A percentile compares a stretch with the other conserved stretches of the same genome.
These are phyloP conservation scores for Sardina pilchardus DNA, from an alignment of 2,113 vertebrate species.

Conservation along the genomic window DNA sequence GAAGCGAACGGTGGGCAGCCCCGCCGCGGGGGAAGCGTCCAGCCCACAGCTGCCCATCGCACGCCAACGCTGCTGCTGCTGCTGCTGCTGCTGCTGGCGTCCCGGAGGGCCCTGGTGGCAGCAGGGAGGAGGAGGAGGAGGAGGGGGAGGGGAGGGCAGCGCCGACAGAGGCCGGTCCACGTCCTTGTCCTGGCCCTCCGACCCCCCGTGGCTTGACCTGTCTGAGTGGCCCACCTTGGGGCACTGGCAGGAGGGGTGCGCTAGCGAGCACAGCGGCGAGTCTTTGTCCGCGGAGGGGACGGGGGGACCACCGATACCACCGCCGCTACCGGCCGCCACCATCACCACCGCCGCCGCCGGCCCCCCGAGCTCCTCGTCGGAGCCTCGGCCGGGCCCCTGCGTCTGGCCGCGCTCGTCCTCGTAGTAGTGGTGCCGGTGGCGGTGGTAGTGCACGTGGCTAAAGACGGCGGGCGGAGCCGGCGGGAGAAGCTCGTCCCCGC, in stretches of 20 bases:
- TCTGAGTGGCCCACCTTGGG: slow-evolving; percentile 61
- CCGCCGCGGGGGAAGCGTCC: slow-evolving; percentile 57
- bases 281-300: slow-evolving; percentile 62
- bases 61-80: slow-evolving; percentile 72
- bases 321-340: slow-evolving; percentile 27
- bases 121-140: slow-evolving; percentile 64
- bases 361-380: slow-evolving; percentile 71
- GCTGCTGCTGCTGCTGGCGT: no score
- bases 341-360: slow-evolving; percentile 35
- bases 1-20: slow-evolving; percentile 64
- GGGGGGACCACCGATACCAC: no score
- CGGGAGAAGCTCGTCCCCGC: slow-evolving; percentile 37
- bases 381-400: slow-evolving; percentile 61
- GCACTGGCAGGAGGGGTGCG: slow-evolving; percentile 66
- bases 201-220: slow-evolving; percentile 53
- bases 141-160: slow-evolving; percentile 53
- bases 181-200: slow-evolving; percentile 62
- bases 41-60: slow-evolving; percentile 72
- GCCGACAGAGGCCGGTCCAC: slow-evolving; percentile 29
- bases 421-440: slow-evolving; percentile 94
- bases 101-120: slow-evolving; percentile 68
- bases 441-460: slow-evolving; percentile 91
- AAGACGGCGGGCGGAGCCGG: slow-evolving; percentile 76
- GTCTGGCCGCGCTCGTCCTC: slow-evolving; percentile 68
- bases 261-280: slow-evolving; percentile 61